A percentile compares a stretch with the other conserved stretches of the same genome.
Evolutionary conservation across 2,113 vertebrate genomes (phyloP).

Genomic region (Ctenodactylus gundi): DNA sequence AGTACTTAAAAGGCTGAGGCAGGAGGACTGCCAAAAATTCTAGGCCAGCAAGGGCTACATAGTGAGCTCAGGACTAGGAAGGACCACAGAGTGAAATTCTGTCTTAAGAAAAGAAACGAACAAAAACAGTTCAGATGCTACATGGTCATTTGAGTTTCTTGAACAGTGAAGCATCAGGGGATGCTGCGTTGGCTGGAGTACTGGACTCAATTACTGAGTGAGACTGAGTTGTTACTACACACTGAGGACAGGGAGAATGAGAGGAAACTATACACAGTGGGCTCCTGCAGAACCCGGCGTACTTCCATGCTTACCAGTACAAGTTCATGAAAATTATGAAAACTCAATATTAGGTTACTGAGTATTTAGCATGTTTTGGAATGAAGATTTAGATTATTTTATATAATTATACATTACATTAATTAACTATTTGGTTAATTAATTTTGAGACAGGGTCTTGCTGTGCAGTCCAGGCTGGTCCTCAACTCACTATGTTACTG

Average conservation of each 20-base stretch:
- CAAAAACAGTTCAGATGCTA: not conserved
- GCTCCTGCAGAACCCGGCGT: too few species aligned
- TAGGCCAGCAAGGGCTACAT: too few species aligned
- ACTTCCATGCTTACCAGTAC: not conserved
- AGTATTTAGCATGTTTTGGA: not conserved
- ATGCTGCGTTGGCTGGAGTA: not conserved
- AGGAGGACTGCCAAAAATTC: too few species aligned
- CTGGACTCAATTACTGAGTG: not conserved
- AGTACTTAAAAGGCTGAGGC: too few species aligned
- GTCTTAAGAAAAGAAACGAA: too few species aligned
- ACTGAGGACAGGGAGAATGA: not conserved
- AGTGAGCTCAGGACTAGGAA: too few species aligned
- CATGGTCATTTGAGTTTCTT: not conserved
- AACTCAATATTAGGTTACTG: not conserved
- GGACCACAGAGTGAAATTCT: too few species aligned
- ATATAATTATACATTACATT: not conserved
- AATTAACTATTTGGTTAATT: too few species aligned
- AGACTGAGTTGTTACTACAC: not conserved
- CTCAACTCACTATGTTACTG: too few species aligned
- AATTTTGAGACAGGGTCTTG: too few species aligned
- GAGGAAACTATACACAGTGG: accelerated
- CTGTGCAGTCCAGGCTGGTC: too few species aligned
- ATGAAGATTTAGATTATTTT: not conserved
- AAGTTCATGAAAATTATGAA: not conserved
- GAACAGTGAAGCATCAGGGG: accelerated